These are phyloP conservation scores for Orientallactaga sibirica DNA, from an alignment of 2,797 vertebrate genomes.

Conservation along the genomic window DNA sequence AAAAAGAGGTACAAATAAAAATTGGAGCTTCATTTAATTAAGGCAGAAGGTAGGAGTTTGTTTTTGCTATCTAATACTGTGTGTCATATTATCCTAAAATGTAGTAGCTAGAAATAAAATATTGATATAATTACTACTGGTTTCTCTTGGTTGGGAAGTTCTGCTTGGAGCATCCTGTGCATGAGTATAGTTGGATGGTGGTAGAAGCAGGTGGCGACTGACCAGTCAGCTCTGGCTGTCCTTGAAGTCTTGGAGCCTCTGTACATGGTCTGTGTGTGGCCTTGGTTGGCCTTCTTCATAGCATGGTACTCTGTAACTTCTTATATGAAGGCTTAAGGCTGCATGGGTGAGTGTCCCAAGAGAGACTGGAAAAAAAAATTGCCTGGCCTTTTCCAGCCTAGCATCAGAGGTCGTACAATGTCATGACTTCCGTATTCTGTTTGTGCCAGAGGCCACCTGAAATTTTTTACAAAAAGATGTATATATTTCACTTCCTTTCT, in stretches of 20 bases:
- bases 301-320: background rate
- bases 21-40: background rate
- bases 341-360: background rate
- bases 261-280: background rate
- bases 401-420: background rate
- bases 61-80: background rate
- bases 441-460: background rate
- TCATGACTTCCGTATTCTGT: background rate
- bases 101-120: background rate
- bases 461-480: background rate
- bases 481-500: no score
- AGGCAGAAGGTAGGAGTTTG: background rate
- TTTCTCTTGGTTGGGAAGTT: background rate
- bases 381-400: background rate
- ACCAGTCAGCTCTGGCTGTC: background rate
- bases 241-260: no score
- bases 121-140: background rate
- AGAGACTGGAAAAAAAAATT: background rate
- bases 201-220: background rate
- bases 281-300: background rate
- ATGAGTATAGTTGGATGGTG: background rate
- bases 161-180: background rate
- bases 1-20: no score
- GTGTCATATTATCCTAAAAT: background rate
- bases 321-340: background rate